Evolutionary conservation across 2,888 invertebrate genomes (phyloP).

Genomic region (Corbicula japonica): DNA sequence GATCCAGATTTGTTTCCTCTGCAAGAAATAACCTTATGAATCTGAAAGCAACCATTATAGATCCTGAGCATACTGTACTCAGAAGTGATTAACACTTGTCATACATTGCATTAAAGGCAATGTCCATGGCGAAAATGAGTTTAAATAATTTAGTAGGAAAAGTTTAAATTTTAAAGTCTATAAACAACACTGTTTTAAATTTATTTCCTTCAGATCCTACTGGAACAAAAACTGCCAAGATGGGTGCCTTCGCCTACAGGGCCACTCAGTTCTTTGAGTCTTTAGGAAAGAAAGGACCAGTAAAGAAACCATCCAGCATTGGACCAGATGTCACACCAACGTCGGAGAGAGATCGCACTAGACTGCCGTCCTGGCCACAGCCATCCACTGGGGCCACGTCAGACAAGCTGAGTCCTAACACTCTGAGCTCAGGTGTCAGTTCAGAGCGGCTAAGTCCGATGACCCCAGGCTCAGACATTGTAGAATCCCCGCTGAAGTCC

Average conservation of each 20-base stretch:
- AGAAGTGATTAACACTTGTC: too few species aligned
- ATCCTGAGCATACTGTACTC: too few species aligned
- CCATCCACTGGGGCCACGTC: conserved; percentile 7
- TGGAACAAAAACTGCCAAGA: conserved; percentile 71
- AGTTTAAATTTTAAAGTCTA: too few species aligned
- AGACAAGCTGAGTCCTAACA: conserved; percentile 14
- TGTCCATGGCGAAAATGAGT: too few species aligned
- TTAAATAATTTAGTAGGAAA: too few species aligned
- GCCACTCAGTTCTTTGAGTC: conserved; percentile 82
- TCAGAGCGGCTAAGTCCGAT: conserved; percentile 10
- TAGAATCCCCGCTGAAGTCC: conserved; percentile 20
- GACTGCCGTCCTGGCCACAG: conserved; percentile 10
- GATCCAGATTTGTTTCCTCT: too few species aligned
- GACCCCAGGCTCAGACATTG: conserved; percentile 30
- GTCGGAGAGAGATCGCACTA: neutral
- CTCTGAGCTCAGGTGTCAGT: conserved; percentile 25
- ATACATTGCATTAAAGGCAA: too few species aligned
- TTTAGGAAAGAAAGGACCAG: conserved; percentile 75
- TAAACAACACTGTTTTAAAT: neutral
- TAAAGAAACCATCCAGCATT: conserved; percentile 39
- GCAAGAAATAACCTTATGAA: too few species aligned
- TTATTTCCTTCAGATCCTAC: conserved; percentile 47
- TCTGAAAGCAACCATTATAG: too few species aligned
- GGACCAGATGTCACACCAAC: conserved; percentile 25
- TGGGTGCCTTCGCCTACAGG: conserved; percentile 77